Conservation (phyloP, 1,140 invertebrate species). For the Melitaea cinxia region DNA sequence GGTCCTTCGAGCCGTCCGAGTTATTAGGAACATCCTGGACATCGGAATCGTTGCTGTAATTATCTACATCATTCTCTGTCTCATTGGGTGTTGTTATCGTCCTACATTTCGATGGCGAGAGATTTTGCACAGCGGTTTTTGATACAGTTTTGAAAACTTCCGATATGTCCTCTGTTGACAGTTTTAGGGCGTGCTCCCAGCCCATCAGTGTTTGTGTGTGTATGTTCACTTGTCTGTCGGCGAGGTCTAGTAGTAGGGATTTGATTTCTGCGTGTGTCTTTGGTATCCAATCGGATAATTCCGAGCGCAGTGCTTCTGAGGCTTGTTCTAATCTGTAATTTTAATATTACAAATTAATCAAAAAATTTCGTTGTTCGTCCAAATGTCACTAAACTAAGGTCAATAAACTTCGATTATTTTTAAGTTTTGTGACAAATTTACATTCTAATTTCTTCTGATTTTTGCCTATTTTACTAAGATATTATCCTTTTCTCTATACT, state of each 20-base stretch:
- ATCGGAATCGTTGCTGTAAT: conserved; percentile 42
- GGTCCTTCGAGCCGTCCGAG: conserved; percentile 1
- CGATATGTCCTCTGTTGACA: conserved; percentile 52
- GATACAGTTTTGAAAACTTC: conserved; percentile 72
- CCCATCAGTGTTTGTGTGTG: conserved; percentile 53
- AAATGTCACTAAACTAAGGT: too few species aligned
- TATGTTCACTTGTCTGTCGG: conserved; percentile 54
- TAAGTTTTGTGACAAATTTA: too few species aligned
- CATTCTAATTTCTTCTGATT: too few species aligned
- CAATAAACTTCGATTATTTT: too few species aligned
- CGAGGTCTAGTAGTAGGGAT: conserved; percentile 55
- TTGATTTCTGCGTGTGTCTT: conserved; percentile 65
- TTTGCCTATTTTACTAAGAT: too few species aligned
- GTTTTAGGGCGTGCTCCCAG: conserved; percentile 64
- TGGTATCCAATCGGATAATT: conserved; percentile 65
- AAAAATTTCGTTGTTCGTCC: too few species aligned
- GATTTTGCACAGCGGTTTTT: conserved; percentile 63
- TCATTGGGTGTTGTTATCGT: conserved; percentile 48
- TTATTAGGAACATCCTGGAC: conserved; percentile 30
- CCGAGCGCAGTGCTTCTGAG: conserved; percentile 65
- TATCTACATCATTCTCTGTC: conserved; percentile 53
- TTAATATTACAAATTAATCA: neutral
- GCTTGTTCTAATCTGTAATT: conserved; percentile 65
- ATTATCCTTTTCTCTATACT: too few species aligned
- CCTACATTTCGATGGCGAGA: conserved; percentile 56